Evolutionary conservation across 2,888 invertebrate species (phyloP).

Genomic region (Agonum fuliginosum): DNA sequence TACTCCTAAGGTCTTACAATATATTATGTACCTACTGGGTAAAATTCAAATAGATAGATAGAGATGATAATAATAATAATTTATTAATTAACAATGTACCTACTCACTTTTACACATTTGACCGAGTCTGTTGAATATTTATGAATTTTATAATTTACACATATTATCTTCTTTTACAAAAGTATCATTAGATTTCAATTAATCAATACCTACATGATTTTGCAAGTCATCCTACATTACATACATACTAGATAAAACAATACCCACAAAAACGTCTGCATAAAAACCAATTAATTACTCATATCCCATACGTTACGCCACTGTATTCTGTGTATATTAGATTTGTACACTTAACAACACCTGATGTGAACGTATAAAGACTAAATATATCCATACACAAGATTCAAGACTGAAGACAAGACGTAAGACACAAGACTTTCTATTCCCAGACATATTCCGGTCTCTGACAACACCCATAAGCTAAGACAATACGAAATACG

Average conservation of each 20-base stretch:
- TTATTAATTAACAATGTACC: no score
- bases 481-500: neutral
- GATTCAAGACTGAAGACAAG: no score
- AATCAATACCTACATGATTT: neutral
- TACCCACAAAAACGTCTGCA: neutral
- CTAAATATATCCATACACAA: neutral
- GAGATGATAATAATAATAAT: no score
- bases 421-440: conserved; percentile 20
- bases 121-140: no score
- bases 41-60: no score
- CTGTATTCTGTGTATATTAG: no score
- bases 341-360: no score
- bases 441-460: conserved; percentile 31
- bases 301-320: conserved; percentile 20
- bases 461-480: conserved; percentile 6
- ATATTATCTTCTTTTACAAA: neutral
- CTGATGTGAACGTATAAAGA: neutral
- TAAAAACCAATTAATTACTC: neutral
- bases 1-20: no score
- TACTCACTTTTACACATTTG: neutral
- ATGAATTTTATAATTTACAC: no score
- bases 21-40: no score
- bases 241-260: conserved; percentile 4
- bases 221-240: neutral
- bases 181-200: neutral